phyloP scores from a whole-genome alignment of 2,888 invertebrate species.

The Agonopterix arenella region DNA sequence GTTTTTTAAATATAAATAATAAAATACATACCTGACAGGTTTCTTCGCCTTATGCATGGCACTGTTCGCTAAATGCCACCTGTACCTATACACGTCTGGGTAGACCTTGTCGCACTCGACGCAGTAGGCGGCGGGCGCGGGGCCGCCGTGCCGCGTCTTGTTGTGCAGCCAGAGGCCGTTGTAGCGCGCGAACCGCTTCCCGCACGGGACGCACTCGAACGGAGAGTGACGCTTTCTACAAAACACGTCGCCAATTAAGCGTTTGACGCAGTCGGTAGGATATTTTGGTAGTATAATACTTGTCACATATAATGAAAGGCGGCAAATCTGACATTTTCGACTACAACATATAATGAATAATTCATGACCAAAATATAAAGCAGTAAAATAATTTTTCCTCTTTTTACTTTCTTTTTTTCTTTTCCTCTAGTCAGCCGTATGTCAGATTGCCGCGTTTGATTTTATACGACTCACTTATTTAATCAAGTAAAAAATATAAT shows the following conservation, averaged over 20 bases:
- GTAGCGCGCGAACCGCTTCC: slow-evolving; percentile 34
- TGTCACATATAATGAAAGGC: no score
- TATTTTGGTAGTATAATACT: background rate
- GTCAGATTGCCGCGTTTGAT: no score
- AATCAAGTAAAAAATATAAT: background rate
- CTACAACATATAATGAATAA: no score
- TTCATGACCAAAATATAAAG: no score
- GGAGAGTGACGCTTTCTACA: slow-evolving; percentile 35
- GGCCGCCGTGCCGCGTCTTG: slow-evolving; percentile 20
- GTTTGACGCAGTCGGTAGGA: background rate
- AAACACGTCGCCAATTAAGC: background rate
- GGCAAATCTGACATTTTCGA: no score
- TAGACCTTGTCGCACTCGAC: slow-evolving; percentile 37
- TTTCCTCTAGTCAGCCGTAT: no score
- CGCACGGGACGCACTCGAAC: slow-evolving; percentile 27
- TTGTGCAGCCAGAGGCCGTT: slow-evolving; percentile 42
- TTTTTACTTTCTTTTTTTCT: no score
- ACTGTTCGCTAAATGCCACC: slow-evolving; percentile 34
- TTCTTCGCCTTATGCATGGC: slow-evolving; percentile 16
- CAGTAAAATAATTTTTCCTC: no score
- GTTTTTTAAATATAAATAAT: background rate
- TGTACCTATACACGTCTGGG: slow-evolving; percentile 26
- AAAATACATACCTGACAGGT: slow-evolving; percentile 13
- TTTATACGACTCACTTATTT: no score
- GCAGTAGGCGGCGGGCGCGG: slow-evolving; percentile 24